Evolutionary conservation across 2,888 invertebrate genomes (phyloP), one percentile per base, ranked within the genome.

Genomic region (Drosophila niveifrons): DNA sequence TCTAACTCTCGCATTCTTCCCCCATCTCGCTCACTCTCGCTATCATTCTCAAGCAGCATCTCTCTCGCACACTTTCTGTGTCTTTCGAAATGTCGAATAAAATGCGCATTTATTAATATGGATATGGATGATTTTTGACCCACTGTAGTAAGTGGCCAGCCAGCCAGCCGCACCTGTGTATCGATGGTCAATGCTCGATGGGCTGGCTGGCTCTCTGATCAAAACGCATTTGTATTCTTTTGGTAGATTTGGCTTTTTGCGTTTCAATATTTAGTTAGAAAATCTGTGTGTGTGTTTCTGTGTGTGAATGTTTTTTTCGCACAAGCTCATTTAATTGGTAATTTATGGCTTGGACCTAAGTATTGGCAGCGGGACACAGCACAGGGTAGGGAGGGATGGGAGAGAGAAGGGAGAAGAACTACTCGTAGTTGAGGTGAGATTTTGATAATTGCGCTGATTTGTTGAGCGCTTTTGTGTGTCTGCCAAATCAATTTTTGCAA

Each of bases 301-400:
- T 23, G 7, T 17, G 15, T 18, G n/a, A 39, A 10, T 39, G 9
- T 63, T 66, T 53, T 63, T 72, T 78, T 85, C 84, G 82, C 89
- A 79, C 88, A 75, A 78, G 79, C 89, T 81, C 80, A 88, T 88
- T 89, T 87, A 84, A 80, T 82, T 75, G 87, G 55, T 90, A 88
- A 88, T 88, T 88, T 88, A 88, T 88, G 89, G 71, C 53, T 63
- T 47, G 29, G 61, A 48, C 53, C 44, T 41, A 53, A 31, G 52
- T 48, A 46, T 31, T 41, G 17, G 29, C 29, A 46, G 15, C 29
- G 43, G 43, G 34, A 46, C 34, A 36, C 23, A 15, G 52, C 15
- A 23, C 6, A 23, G 23, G 23, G 6, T 23, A 1, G 6, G 6
- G 34, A 10, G 34, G 6, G 23, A 4, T 18, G 31, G 44, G 7